Base-by-base conservation (phyloP, 2,113 vertebrate species). In the Oplegnathus fasciatus region DNA sequence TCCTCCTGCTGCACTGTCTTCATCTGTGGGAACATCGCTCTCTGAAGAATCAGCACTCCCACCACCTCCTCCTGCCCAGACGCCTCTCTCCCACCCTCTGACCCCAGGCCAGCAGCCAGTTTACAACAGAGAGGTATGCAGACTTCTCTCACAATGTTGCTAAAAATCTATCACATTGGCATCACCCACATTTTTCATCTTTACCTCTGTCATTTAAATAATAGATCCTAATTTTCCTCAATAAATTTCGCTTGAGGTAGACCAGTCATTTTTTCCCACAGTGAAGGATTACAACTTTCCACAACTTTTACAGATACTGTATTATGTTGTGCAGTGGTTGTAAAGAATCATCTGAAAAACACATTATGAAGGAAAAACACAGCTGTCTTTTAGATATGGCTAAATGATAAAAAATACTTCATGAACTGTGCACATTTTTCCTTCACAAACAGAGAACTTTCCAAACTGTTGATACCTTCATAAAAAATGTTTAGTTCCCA, bases 41-140 rank as follows among this genome's bases (percentile, higher is more conserved):
- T 84, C 66, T 72, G 86, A 93, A 0, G 95, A 94, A 0, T 78
- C 94, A 26, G 75, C 83, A 6, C 9, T 91, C 30, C 0, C 92
- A 44, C 85, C 90, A 24, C 89, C 86, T 64, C 90, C 88, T 67
- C 80, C 91, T 79, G 82, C 55, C 34, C 68, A 84, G 22, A 84
- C 64, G 1, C 77, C 72, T 64, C 70, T 58, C 66, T 84, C 60
- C 84, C 64, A 46, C 18, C 61, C 79, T 72, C 42, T 78, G 80
- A 87, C 83, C 76, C 52, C 66, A 70, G 71, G 76, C 84, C 84
- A 84, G 74, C 81, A 82, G 70, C 57, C 78, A 55, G 2, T 61
- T 88, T 67, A 80, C 79, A 65, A 84, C 84, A 80, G 67, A 89
- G 77, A 91, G 89, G 90, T 93, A 92, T 87, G 89, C 52, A 54